These are phyloP conservation scores for Brachionus angularis DNA, from an alignment of 1,140 invertebrate genomes.

Conservation along the genomic window DNA sequence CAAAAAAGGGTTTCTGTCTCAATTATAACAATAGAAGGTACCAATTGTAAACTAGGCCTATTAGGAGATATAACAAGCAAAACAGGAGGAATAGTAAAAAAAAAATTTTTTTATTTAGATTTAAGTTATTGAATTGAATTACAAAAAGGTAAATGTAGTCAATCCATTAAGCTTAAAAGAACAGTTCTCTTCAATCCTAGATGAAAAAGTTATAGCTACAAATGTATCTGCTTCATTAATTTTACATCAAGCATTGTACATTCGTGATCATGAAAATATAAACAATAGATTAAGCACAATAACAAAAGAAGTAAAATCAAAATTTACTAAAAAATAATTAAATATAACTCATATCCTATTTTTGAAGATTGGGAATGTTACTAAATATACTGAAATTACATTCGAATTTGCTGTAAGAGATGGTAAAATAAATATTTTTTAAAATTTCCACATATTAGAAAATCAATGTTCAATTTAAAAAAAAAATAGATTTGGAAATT, in stretches of 20 bases:
- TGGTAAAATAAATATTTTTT: background rate
- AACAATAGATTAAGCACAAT: conserved; percentile 1
- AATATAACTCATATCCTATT: background rate
- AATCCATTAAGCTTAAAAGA: conserved; percentile 54
- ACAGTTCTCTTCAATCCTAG: conserved; percentile 53
- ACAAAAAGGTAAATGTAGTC: conserved; percentile 55
- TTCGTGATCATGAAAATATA: conserved; percentile 43
- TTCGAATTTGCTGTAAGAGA: conserved; percentile 53
- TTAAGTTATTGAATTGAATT: too few species aligned
- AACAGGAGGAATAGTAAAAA: background rate
- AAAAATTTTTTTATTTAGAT: background rate
- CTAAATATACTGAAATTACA: conserved; percentile 50
- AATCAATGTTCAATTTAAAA: background rate
- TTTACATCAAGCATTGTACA: conserved; percentile 53
- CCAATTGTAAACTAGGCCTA: conserved; percentile 2
- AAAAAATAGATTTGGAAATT: background rate
- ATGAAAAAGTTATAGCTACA: conserved; percentile 54
- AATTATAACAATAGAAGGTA: conserved; percentile 12
- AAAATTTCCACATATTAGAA: background rate
- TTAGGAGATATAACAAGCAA: conserved; percentile 9
- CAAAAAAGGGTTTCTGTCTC: background rate
- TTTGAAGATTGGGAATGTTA: conserved; percentile 51
- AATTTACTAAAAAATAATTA: background rate
- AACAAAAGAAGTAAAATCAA: background rate
- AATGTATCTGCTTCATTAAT: conserved; percentile 52